Evolutionary conservation across 2,113 vertebrate genomes (phyloP).

Genomic region (Sturnira hondurensis): DNA sequence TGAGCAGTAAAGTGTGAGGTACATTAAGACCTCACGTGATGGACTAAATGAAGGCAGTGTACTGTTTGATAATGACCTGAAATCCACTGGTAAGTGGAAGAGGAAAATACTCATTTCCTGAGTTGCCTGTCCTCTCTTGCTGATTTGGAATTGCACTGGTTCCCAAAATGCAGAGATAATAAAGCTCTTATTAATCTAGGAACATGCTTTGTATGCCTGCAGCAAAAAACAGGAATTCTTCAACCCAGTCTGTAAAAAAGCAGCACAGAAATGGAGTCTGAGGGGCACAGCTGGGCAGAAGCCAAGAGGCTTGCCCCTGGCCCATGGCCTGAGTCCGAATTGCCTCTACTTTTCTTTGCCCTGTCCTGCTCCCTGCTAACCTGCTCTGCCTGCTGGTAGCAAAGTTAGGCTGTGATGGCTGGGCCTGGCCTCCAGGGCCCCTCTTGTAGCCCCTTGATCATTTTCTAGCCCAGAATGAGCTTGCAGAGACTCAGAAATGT

Average conservation of each 20-base stretch:
- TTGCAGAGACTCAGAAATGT: background rate
- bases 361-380: accelerated
- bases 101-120: background rate
- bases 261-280: background rate
- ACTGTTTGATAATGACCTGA: conserved; percentile 3
- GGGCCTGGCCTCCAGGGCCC: background rate
- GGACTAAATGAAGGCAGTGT: conserved; percentile 39
- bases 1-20: conserved; percentile 33
- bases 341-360: background rate
- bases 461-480: background rate
- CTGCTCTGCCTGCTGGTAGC: background rate
- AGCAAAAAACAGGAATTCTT: background rate
- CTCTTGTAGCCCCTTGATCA: background rate
- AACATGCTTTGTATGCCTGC: background rate
- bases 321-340: background rate
- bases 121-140: background rate
- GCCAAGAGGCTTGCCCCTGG: background rate
- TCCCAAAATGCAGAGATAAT: conserved; percentile 34
- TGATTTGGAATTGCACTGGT: conserved; percentile 20
- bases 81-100: background rate
- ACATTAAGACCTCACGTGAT: conserved; percentile 33
- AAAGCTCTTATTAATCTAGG: conserved; percentile 12
- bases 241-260: background rate
- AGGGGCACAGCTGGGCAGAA: background rate
- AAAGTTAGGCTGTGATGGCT: background rate